Conservation (phyloP, 1,140 invertebrate genomes). For the Brachionus sp. region DNA sequence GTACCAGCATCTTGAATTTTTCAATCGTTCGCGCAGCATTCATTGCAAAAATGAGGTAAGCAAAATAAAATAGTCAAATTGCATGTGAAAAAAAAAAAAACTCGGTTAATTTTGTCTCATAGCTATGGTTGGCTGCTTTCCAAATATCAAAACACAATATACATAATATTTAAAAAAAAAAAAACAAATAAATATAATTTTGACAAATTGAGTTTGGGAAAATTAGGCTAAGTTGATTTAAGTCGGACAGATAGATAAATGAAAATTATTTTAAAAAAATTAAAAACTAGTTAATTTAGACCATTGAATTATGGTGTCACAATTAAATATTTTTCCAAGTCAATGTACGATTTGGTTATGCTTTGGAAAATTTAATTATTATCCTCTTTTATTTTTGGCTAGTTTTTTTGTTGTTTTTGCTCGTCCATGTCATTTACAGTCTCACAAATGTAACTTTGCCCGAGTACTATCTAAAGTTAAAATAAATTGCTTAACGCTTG, state of each 20-base stretch:
- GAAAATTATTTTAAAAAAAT: background rate
- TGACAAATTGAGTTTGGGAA: background rate
- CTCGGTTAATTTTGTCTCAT: background rate
- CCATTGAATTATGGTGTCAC: conserved; percentile 6
- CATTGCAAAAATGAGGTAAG: conserved; percentile 45
- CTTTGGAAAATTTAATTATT: conserved; percentile 35
- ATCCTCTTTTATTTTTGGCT: background rate
- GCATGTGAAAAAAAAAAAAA: conserved; percentile 11
- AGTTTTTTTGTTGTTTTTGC: background rate
- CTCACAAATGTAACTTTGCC: conserved; percentile 1
- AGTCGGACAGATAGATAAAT: conserved; percentile 22
- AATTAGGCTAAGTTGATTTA: conserved; percentile 34
- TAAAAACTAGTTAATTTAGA: conserved; percentile 18
- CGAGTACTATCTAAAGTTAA: conserved; percentile 20
- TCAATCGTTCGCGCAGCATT: background rate
- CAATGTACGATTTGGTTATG: background rate
- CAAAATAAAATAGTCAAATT: background rate
- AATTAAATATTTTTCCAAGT: conserved; percentile 2
- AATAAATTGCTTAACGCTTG: conserved; percentile 41
- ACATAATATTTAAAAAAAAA: background rate
- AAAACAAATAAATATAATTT: background rate
- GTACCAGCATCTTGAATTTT: conserved; percentile 6
- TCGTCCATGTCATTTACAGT: background rate
- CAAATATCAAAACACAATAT: background rate
- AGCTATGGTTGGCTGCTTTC: conserved; percentile 21